Evolutionary conservation across 2,888 invertebrate species (phyloP).

Genomic region (Temnothorax ravouxi): DNA sequence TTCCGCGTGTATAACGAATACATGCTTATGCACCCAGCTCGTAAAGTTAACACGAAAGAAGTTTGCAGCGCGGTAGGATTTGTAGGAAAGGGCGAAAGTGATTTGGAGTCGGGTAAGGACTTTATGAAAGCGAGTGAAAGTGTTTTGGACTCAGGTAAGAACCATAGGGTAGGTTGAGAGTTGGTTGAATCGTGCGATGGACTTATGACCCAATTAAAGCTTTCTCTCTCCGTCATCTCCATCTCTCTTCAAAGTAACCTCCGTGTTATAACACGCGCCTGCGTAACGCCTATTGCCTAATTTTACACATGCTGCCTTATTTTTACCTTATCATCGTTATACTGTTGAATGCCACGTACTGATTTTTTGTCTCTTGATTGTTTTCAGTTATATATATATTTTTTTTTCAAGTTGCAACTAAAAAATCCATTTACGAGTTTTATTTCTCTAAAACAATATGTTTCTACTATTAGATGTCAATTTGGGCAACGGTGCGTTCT

Average conservation of each 20-base stretch:
- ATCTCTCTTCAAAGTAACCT: constrained; percentile 12
- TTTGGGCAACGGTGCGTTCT: background rate
- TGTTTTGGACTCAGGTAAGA: constrained; percentile 41
- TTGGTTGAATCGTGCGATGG: constrained; percentile 27
- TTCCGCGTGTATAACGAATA: background rate
- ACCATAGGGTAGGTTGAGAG: constrained; percentile 12
- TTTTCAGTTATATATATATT: too few species aligned
- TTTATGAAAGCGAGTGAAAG: constrained; percentile 32
- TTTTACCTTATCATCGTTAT: background rate
- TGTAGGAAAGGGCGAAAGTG: constrained; percentile 20
- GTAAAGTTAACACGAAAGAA: background rate
- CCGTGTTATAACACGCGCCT: background rate
- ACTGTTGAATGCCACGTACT: too few species aligned
- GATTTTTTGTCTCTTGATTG: too few species aligned
- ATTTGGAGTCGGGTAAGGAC: constrained; percentile 3
- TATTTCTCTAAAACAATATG: background rate
- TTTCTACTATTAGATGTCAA: background rate
- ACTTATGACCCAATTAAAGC: constrained; percentile 51
- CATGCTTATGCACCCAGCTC: too few species aligned
- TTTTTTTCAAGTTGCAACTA: background rate
- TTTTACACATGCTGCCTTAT: background rate
- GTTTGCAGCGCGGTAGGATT: background rate
- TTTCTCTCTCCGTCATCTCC: background rate
- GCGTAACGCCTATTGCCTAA: background rate
- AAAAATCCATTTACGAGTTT: background rate